Evolutionary conservation across 2,797 vertebrate genomes (phyloP).

Genomic region (Myotis pilosus): DNA sequence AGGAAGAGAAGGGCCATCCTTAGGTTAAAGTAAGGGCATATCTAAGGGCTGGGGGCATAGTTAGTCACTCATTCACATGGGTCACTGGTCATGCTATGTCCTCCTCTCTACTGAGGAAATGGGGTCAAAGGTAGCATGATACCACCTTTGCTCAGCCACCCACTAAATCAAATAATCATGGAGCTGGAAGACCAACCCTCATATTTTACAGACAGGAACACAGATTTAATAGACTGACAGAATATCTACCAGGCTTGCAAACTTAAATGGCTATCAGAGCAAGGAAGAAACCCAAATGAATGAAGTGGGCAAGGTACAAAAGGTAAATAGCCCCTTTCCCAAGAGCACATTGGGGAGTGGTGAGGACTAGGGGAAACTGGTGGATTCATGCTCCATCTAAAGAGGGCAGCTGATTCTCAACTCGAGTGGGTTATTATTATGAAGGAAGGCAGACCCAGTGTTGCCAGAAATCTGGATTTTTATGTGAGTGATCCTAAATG

Average conservation of each 20-base stretch:
- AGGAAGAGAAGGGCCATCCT: neutral
- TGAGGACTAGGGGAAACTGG: neutral
- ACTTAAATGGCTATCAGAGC: neutral
- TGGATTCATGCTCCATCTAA: neutral
- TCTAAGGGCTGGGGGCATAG: neutral
- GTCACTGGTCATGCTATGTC: neutral
- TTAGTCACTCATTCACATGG: neutral
- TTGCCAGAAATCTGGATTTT: slow-evolving; percentile 38
- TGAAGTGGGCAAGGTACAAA: neutral
- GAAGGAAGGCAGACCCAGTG: neutral
- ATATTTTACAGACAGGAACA: neutral
- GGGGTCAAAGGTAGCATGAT: neutral
- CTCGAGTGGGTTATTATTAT: neutral
- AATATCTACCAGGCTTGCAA: neutral
- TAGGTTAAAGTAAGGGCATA: neutral
- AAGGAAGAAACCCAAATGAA: neutral
- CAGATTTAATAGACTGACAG: neutral
- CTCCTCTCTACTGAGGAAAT: neutral
- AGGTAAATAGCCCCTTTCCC: neutral
- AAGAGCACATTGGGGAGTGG: neutral
- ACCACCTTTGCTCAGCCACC: neutral
- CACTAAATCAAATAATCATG: neutral
- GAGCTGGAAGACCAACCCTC: neutral
- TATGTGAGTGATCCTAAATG: neutral
- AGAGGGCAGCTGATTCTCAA: neutral